Conservation (phyloP, 2,797 vertebrate genomes). For the Sternotherus odoratus region DNA sequence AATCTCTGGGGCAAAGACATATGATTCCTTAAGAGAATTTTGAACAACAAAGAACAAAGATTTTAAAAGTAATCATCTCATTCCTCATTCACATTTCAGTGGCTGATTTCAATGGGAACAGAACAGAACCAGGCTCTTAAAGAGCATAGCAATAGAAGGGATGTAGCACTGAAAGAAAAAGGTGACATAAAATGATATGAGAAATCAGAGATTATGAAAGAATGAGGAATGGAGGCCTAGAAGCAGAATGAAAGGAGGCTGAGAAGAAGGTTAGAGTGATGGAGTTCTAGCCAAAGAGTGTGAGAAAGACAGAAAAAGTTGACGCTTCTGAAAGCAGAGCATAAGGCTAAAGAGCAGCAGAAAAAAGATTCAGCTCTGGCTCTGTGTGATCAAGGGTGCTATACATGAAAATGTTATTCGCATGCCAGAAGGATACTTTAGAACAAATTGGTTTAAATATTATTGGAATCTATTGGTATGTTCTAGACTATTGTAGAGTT, state of each 20-base stretch:
- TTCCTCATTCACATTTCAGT: neutral
- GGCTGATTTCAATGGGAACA: neutral
- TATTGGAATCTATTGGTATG: neutral
- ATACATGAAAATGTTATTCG: rapidly evolving
- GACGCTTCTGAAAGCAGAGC: neutral
- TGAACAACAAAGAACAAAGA: neutral
- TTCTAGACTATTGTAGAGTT: neutral
- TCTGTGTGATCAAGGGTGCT: neutral
- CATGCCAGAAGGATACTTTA: conserved; percentile 4
- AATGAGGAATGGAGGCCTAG: neutral
- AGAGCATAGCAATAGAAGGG: neutral
- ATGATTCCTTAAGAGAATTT: neutral
- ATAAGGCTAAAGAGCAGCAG: neutral
- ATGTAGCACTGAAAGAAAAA: neutral
- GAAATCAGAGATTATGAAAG: neutral
- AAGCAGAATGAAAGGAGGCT: neutral
- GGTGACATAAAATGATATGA: neutral
- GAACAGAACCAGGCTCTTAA: neutral
- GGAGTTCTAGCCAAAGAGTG: neutral
- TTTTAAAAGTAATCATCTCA: neutral
- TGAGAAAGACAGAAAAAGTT: neutral
- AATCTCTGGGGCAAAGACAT: neutral
- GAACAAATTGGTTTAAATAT: neutral
- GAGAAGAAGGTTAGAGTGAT: neutral
- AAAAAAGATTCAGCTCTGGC: neutral